phyloP scores from a whole-genome alignment of 2,797 vertebrate species.

The Siniperca scherzeri region DNA sequence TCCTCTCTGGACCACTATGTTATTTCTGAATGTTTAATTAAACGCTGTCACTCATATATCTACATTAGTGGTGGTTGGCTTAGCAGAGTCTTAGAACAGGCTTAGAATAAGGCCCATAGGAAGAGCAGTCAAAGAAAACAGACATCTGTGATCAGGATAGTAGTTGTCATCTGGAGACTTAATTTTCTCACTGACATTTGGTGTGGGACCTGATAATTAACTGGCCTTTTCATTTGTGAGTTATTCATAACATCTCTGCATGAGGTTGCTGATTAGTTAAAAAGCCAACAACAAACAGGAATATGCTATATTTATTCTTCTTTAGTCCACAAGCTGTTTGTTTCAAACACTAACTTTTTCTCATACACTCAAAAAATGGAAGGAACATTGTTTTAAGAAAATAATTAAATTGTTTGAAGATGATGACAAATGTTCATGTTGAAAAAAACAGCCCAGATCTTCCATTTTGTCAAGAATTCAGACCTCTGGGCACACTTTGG shows the following conservation, averaged over 20 bases:
- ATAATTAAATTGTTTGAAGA: conserved; percentile 3
- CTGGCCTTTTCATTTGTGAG: conserved; percentile 75
- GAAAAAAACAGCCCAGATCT: conserved; percentile 3
- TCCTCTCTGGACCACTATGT: conserved; percentile 64
- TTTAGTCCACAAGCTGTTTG: conserved; percentile 18
- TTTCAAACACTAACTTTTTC: conserved; percentile 21
- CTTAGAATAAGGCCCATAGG: conserved; percentile 67
- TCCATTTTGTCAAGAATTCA: conserved; percentile 48
- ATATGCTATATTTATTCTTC: conserved; percentile 39
- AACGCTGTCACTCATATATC: conserved; percentile 70
- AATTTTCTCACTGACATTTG: conserved; percentile 82
- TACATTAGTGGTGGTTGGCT: conserved; percentile 65
- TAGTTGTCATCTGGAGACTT: conserved; percentile 70
- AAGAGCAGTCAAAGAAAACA: conserved; percentile 67
- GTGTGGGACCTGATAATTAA: conserved; percentile 77
- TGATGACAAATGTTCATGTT: conserved; percentile 15
- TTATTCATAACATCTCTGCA: conserved; percentile 51
- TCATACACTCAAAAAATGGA: conserved; percentile 7
- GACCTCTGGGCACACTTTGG: conserved; percentile 74
- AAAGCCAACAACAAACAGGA: conserved; percentile 62
- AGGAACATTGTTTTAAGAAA: background rate
- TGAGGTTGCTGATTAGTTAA: conserved; percentile 63
- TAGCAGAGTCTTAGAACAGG: conserved; percentile 68
- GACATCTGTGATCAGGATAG: conserved; percentile 75
- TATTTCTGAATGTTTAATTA: conserved; percentile 82